A percentile compares a stretch with the other conserved stretches of the same genome.
Evolutionary conservation across 2,113 vertebrate genomes (phyloP).

Genomic region (Corythoichthys intestinalis): DNA sequence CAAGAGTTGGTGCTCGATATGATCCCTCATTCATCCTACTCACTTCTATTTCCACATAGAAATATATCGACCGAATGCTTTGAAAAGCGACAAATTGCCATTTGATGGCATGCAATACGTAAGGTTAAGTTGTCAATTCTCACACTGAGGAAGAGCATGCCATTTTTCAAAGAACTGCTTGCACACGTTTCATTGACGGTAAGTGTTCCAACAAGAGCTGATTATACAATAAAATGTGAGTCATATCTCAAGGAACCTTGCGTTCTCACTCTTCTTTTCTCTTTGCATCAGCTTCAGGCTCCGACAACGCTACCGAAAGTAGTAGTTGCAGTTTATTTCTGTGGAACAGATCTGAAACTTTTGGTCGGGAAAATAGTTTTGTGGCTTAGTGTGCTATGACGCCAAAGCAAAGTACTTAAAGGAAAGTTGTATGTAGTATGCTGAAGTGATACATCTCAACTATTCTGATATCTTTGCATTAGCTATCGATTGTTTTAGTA

Average conservation of each 20-base stretch:
- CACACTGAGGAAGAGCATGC: conserved; percentile 16
- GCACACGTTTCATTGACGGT: conserved; percentile 47
- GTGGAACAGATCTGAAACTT: too few species aligned
- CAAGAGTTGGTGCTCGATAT: conserved; percentile 4
- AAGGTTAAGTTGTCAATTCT: not conserved
- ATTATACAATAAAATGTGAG: conserved; percentile 64
- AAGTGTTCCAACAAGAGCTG: conserved; percentile 63
- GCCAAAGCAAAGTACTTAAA: too few species aligned
- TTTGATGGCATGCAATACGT: not conserved
- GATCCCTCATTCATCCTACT: conserved; percentile 7
- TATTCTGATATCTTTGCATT: too few species aligned
- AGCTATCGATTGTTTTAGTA: too few species aligned
- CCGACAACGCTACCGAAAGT: too few species aligned
- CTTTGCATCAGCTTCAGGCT: conserved; percentile 10
- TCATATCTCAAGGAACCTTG: conserved; percentile 50
- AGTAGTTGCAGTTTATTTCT: too few species aligned
- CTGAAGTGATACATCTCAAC: too few species aligned
- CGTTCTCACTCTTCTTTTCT: conserved; percentile 26
- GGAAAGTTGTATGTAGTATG: too few species aligned
- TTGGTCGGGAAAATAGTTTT: too few species aligned
- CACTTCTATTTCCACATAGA: not conserved
- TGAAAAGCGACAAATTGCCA: conserved; percentile 3
- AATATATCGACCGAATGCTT: not conserved
- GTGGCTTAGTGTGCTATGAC: too few species aligned
- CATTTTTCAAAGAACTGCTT: conserved; percentile 31